Base-by-base conservation (phyloP, 2,113 vertebrate species). In the Cardinalis cardinalis region DNA sequence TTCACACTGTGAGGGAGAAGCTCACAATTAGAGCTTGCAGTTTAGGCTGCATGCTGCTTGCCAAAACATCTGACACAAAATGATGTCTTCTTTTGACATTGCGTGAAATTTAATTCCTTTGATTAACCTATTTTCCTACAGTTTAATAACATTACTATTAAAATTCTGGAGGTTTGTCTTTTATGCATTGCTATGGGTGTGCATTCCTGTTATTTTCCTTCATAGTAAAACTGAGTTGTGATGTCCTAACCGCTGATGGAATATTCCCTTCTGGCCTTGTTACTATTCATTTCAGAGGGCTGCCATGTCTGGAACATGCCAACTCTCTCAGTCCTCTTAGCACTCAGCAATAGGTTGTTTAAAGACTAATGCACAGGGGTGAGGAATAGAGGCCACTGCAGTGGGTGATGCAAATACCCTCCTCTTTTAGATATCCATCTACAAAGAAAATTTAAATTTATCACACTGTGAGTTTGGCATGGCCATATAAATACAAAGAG, bases 21-120 rank as follows among this genome's bases (percentile, higher is more conserved):
- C 70, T 83, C 73, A 81, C 60, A 73, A 87, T 93, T 76, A 77
- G 41, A 78, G 31, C 49, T 64, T 49, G 23, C 48, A 84, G 38
- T 80, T 72, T 78, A 76, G 48, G 86, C 51, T 70, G 8, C 13
- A 26, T 91, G 75, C 87, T 74, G n/a, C 71, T 74, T 92, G 66
- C 78, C 84, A 76, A 81, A 95, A 80, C 80, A 83, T 81, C 51
- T 81, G 82, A 72, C 7, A 12, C 56, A 91, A 93, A 95, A 73
- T 6, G 1, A 24, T 77, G 69, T 65, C 63, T 60, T 82, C n/a
- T 75, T 83, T 76, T 90, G 89, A 90, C 44, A 53, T 38, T n/a
- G 51, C 2, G 0, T 64, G 46, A 91, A 95, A 90, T 78, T 52
- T 36, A 89, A 79, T 53, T 59, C 23, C 49, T 85, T 92, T 89